phyloP scores from a whole-genome alignment of 1,140 invertebrate species.

The Aphidius gifuensis region DNA sequence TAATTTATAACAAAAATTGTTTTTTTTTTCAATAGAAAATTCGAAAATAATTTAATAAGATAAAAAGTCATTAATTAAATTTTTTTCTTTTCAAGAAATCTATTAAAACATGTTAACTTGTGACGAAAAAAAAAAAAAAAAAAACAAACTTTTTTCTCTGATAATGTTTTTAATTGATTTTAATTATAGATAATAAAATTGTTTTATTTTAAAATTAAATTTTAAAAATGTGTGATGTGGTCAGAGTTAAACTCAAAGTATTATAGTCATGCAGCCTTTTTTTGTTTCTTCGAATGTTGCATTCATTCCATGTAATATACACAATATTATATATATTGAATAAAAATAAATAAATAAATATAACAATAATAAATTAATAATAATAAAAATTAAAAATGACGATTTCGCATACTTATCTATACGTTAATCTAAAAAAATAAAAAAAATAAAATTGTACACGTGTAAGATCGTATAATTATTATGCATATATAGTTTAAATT shows the following conservation, averaged over 20 bases:
- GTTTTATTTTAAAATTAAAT: constrained; percentile 2
- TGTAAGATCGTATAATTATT: constrained; percentile 54
- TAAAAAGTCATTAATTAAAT: neutral
- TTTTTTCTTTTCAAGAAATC: neutral
- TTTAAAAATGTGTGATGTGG: constrained; percentile 5
- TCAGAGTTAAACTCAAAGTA: constrained; percentile 53
- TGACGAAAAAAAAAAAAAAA: neutral
- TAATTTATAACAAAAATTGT: too few relatives aligned
- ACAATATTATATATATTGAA: constrained; percentile 52
- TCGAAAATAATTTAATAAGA: too few relatives aligned
- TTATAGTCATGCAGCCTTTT: constrained; percentile 53
- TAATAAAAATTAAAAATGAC: constrained; percentile 13
- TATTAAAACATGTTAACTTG: neutral
- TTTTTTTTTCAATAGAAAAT: too few relatives aligned
- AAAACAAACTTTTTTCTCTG: neutral
- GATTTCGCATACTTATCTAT: constrained; percentile 33
- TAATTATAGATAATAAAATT: constrained; percentile 1
- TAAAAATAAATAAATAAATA: constrained; percentile 1
- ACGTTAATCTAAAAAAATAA: constrained; percentile 53
- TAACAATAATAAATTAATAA: too few relatives aligned
- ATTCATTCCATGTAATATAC: constrained; percentile 59
- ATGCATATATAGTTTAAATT: constrained; percentile 52
- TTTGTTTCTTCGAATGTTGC: constrained; percentile 45
- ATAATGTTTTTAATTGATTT: neutral
- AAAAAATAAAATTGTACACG: constrained; percentile 53